Base-by-base conservation (phyloP, 1,140 invertebrate species). In the Megalopta genalis region DNA sequence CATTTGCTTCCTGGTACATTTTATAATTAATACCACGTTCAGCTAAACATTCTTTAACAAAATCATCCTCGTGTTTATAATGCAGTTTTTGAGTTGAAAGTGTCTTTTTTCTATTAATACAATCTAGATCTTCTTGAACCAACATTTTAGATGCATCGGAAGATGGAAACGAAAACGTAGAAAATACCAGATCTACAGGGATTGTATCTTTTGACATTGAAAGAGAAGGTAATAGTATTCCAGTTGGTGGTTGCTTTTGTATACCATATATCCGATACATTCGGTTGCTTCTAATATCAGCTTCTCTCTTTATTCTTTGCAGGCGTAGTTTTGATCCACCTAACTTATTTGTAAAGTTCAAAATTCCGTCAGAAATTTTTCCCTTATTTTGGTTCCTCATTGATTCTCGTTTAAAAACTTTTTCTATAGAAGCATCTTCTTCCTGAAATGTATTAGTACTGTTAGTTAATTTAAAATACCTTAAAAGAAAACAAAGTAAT, bases 151-250 rank as follows among this genome's bases (percentile, higher is more conserved):
- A 87, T 23, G 89, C 84, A 9, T 90, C 87, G 66, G 92, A 92
- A 0, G 93, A 75, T 21, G 94, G 93, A 63, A 93, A 81, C 94
- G 94, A 94, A 83, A 94, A 94, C 42, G 94, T 94, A 14, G 94
- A 90, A 77, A 94, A 94, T 37, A 95, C 85, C 18, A 95, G 70
- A 89, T 95, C 94, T 18, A 94, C 84, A 7, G 93, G 86, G 82
- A 88, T 90, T 66, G 85, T 83, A 12, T 57, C 77, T 42, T 90
- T 86, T 27, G 90, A 82, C 68, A 88, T 86, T 25, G 86, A 69
- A 25, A 94, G 83, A 39, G 93, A 87, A 3, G 90, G 88, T 39
- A 92, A 82, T 21, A 92, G 78, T 77, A 92, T 89, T 27, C 92
- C 91, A 46, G 91, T 91, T 39, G 91, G 91, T 39, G 92, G 87